Evolutionary conservation across 1,140 invertebrate genomes (phyloP), one percentile per base, ranked within the genome.

Genomic region (Ooceraea biroi): DNA sequence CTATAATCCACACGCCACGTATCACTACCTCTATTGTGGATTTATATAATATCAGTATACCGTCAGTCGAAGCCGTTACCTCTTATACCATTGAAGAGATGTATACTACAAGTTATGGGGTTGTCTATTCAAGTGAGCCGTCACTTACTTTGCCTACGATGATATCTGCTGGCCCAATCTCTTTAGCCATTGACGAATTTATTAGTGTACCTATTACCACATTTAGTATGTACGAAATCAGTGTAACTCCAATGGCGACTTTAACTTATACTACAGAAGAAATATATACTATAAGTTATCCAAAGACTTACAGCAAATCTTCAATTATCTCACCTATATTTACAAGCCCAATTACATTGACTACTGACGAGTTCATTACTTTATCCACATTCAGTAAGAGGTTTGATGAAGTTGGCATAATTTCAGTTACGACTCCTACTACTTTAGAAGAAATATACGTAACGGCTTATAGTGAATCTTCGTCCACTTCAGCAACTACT

Each of bases 1-100:
- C 27, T 30, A 30, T 12, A 60, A 60, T 14, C 22, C 55, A 7
- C 22, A 60, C 22, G 58, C 22, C 58, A 60, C 30, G 55, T n/a
- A 5, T 41, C 30, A 25, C 27, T 22, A 22, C 41, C 17, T 30
- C 22, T 36, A 12, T 44, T 11, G 10, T 12, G 10, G 61, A 65
- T n/a, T 55, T 55, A 25, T 41, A 68, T n/a, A 25, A 14, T 17
- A 1, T n/a, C n/a, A 19, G 27, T 7, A 41, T 66, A 22, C 4
- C 19, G 50, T n/a, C 61, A 25, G n/a, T 66, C 19, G 27, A 65
- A 66, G 66, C 60, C 27, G n/a, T n/a, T 14, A 65, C 60, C 22
- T 8, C 60, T 66, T 77, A 61, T 25, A 19, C 61, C 17, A 10
- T 36, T 14, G 19, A 36, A 77, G 74, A 77, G 41, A 77, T 66